Percentiles rank a stretch among this genome's conserved stretches.
phyloP scores from a whole-genome alignment of 2,113 vertebrate genomes.

The Varanus salvator region DNA sequence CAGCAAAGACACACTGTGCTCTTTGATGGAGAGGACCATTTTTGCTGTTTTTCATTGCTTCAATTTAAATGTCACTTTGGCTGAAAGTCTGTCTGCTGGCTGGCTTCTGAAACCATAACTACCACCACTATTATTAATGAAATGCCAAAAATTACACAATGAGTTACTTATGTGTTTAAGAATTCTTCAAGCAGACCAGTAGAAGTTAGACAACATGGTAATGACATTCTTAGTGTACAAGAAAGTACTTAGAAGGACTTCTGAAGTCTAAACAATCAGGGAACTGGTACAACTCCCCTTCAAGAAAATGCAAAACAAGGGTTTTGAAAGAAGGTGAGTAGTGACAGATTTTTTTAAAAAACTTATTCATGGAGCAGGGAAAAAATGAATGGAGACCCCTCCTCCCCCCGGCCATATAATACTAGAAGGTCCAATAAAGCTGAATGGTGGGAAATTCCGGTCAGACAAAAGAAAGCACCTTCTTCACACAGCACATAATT shows the following conservation, averaged over 20 bases:
- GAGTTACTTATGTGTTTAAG: neutral
- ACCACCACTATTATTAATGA: conserved; percentile 18
- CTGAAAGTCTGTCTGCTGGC: conserved; percentile 16
- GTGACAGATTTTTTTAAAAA: neutral
- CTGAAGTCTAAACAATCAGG: neutral
- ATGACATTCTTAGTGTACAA: neutral
- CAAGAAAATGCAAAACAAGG: neutral
- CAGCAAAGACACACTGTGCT: conserved; percentile 3
- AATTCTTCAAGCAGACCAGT: neutral
- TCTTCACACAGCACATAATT: neutral
- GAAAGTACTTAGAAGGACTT: neutral
- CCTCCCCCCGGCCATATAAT: neutral
- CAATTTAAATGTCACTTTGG: conserved; percentile 13
- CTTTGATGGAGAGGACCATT: conserved; percentile 6
- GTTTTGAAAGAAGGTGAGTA: neutral
- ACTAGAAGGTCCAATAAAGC: neutral
- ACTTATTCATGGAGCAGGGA: neutral
- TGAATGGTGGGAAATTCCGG: neutral
- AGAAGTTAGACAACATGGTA: neutral
- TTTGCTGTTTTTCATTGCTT: conserved; percentile 22
- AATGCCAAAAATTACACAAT: neutral
- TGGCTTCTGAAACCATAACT: neutral
- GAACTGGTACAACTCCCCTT: neutral
- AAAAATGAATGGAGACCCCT: neutral
- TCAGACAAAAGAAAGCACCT: neutral